Percentiles rank a stretch among this genome's conserved stretches.
phyloP scores from a whole-genome alignment of 1,140 invertebrate species.

The Drosophila asahinai region DNA sequence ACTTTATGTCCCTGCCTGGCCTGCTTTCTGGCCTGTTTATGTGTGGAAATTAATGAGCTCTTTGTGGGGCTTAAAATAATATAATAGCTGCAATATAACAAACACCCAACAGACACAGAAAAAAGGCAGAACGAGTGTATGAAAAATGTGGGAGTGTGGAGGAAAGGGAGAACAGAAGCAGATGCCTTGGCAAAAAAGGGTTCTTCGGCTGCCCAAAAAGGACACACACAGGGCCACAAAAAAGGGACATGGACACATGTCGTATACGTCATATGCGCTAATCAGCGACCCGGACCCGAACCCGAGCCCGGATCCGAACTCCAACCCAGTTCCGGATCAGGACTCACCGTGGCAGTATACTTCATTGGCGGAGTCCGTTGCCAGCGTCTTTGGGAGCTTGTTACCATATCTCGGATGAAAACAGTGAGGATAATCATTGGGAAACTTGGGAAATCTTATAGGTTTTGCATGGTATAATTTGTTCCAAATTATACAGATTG shows the following conservation, averaged over 20 bases:
- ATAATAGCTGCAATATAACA: conserved; percentile 62
- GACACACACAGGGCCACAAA: conserved; percentile 28
- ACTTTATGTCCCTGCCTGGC: conserved; percentile 17
- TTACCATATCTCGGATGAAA: background rate
- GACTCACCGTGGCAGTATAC: conserved; percentile 4
- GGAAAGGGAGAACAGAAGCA: conserved; percentile 35
- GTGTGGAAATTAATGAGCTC: conserved; percentile 76
- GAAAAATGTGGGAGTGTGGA: conserved; percentile 22
- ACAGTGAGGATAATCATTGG: conserved; percentile 9
- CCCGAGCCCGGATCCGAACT: background rate
- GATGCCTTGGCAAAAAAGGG: conserved; percentile 38
- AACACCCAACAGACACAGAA: conserved; percentile 21
- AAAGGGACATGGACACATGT: conserved; percentile 50
- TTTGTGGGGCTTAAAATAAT: conserved; percentile 76
- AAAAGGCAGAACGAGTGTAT: conserved; percentile 34
- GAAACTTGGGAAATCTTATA: too few species aligned
- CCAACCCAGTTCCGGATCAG: background rate
- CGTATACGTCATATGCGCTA: conserved; percentile 70
- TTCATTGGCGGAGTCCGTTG: conserved; percentile 2
- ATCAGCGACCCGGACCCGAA: conserved; percentile 41
- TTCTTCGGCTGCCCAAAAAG: conserved; percentile 43
- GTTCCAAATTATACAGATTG: too few species aligned
- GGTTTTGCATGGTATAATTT: too few species aligned
- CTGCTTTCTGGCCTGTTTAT: conserved; percentile 44
- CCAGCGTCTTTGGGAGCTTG: conserved; percentile 15